Evolutionary conservation across 1,140 invertebrate genomes (phyloP).

Genomic region (Trinorchestia longiramus): DNA sequence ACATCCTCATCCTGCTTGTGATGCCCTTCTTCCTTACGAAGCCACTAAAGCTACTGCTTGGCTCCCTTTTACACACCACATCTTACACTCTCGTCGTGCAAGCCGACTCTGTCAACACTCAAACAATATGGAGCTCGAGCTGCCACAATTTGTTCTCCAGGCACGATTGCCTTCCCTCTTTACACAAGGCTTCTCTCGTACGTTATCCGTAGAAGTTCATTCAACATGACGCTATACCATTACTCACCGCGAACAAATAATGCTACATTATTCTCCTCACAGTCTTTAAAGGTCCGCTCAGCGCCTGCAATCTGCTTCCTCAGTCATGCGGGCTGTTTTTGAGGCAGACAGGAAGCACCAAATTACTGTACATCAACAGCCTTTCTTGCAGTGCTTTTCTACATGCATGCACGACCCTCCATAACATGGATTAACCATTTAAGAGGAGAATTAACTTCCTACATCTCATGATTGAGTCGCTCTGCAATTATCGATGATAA

Average conservation of each 20-base stretch:
- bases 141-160: slow-evolving; percentile 25
- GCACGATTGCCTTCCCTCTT: neutral
- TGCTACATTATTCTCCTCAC: neutral
- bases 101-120: slow-evolving; percentile 8
- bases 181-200: neutral
- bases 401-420: neutral
- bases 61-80: neutral
- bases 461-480: neutral
- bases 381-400: neutral
- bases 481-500: slow-evolving; percentile 2
- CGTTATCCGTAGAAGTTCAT: slow-evolving; percentile 4
- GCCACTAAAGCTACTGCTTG: slow-evolving; percentile 33
- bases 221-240: neutral
- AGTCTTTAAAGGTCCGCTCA: slow-evolving; percentile 24
- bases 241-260: neutral
- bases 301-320: neutral
- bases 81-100: neutral
- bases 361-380: neutral
- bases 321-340: neutral
- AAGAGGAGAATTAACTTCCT: slow-evolving; percentile 39
- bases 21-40: slow-evolving; percentile 13
- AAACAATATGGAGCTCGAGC: neutral
- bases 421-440: neutral
- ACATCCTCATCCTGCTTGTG: slow-evolving; percentile 45
- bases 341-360: slow-evolving; percentile 25